phyloP scores from a whole-genome alignment of 1,140 invertebrate species.

The Daktulosphaira vitifoliae region DNA sequence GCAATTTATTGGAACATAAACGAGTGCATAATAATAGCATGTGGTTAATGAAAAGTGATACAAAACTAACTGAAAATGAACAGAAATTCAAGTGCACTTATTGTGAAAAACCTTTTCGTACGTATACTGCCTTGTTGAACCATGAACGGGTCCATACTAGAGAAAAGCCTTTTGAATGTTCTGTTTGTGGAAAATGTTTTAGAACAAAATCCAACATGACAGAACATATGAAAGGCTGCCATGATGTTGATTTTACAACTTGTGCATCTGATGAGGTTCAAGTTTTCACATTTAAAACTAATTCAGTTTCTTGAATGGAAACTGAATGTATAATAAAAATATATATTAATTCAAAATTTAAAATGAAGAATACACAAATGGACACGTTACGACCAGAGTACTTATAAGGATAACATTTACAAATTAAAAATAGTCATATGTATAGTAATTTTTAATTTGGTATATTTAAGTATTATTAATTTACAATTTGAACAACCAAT shows the following conservation, averaged over 20 bases:
- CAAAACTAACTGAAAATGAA: conserved; percentile 47
- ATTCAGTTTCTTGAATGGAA: background rate
- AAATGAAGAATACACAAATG: too few species aligned
- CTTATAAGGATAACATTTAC: too few species aligned
- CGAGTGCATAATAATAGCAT: conserved; percentile 12
- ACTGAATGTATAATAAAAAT: too few species aligned
- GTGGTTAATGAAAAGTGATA: background rate
- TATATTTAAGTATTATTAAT: too few species aligned
- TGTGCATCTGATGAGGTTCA: conserved; percentile 6
- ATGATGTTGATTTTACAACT: background rate
- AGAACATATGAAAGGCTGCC: conserved; percentile 32
- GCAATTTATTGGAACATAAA: conserved; percentile 35
- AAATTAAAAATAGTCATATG: too few species aligned
- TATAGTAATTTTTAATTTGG: too few species aligned
- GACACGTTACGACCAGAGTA: too few species aligned
- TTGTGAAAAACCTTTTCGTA: conserved; percentile 78
- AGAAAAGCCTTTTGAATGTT: conserved; percentile 92
- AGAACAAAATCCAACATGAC: conserved; percentile 44
- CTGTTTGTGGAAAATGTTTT: conserved; percentile 86
- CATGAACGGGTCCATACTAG: conserved; percentile 94
- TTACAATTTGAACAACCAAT: too few species aligned
- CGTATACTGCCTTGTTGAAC: conserved; percentile 90
- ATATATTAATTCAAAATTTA: too few species aligned
- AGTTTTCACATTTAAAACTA: conserved; percentile 27
- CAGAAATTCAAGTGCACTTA: conserved; percentile 79